Evolutionary conservation across 1,140 invertebrate species (phyloP), one percentile per base, ranked within the genome.

Genomic region (Papilio machaon): DNA sequence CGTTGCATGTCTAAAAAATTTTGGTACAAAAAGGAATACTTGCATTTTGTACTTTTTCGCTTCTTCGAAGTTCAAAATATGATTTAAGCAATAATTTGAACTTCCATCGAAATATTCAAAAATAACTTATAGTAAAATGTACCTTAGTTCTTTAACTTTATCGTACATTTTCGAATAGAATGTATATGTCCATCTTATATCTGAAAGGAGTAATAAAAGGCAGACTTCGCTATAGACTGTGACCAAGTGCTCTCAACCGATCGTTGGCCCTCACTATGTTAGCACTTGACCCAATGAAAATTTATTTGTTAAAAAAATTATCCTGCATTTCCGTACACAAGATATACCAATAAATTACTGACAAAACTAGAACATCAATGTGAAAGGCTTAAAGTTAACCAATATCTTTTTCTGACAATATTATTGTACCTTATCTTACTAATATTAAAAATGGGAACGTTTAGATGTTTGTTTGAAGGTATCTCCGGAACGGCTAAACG

Each of bases 131-230:
- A 7, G 17, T 58, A 58, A n/a, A 58, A 58, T 19, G 60, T 64
- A 64, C 23, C 10, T 30, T 64, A 30, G 3, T 8, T 10, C 9
- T 1, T 23, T 11, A 30, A 9, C 17, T 64, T 30, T 30, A 64
- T 11, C 23, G 64, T 70, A 70, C 6, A 35, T 30, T 70, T 35
- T 15, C 64, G 64, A 15, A 64, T 30, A 13, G 8, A 17, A 64
- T 30, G 54, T 58, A 15, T 13, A 7, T 13, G 10, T 64, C 60
- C 15, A 30, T 64, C 60, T 64, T 35, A 30, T 13, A 35, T 70
- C 23, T 70, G 64, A 70, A 70, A 70, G 64, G 64, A 70, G 64
- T 70, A 70, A 70, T 70, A 70, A 70, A 70, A 70, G 64, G 64
- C 64, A 70, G 30, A 35, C 64, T 70, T 11, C 30, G 64, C 30